These are phyloP conservation scores for Schizopygopsis pylzovi DNA, from an alignment of 2,797 vertebrate genomes.

Conservation along the genomic window DNA sequence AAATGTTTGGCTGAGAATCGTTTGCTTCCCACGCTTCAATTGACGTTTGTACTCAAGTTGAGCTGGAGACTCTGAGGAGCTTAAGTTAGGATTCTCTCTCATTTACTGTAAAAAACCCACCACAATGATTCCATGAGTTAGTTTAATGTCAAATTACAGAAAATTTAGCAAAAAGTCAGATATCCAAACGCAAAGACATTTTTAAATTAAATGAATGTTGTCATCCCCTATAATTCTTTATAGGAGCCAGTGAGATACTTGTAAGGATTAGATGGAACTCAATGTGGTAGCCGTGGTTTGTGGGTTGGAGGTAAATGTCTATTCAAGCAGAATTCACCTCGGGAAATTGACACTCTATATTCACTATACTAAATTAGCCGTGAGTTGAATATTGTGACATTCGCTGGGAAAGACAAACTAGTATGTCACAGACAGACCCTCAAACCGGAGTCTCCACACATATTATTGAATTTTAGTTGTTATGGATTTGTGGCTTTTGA, in stretches of 20 bases:
- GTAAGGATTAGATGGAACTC: background rate
- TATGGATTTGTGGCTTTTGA: conserved; percentile 69
- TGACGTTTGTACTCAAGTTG: conserved; percentile 11
- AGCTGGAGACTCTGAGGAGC: background rate
- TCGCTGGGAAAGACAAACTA: conserved; percentile 40
- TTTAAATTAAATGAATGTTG: background rate
- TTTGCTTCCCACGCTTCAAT: conserved; percentile 44
- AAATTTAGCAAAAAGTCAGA: background rate
- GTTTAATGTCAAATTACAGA: conserved; percentile 12
- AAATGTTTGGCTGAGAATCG: conserved; percentile 39
- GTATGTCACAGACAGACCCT: conserved; percentile 26
- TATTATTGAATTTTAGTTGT: conserved; percentile 61
- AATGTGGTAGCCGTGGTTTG: conserved; percentile 8
- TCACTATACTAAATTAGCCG: conserved; percentile 48
- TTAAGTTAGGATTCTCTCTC: conserved; percentile 7
- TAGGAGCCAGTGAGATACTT: background rate
- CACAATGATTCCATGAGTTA: background rate
- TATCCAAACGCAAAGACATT: background rate
- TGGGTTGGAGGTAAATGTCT: conserved; percentile 21
- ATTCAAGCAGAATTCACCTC: conserved; percentile 1
- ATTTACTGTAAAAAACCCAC: conserved; percentile 28
- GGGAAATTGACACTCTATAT: conserved; percentile 35
- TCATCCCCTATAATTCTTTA: conserved; percentile 8
- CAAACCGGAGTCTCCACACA: conserved; percentile 23
- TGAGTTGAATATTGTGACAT: conserved; percentile 56